Evolutionary conservation across 2,113 vertebrate genomes (phyloP).

Genomic region (Salvator merianae): DNA sequence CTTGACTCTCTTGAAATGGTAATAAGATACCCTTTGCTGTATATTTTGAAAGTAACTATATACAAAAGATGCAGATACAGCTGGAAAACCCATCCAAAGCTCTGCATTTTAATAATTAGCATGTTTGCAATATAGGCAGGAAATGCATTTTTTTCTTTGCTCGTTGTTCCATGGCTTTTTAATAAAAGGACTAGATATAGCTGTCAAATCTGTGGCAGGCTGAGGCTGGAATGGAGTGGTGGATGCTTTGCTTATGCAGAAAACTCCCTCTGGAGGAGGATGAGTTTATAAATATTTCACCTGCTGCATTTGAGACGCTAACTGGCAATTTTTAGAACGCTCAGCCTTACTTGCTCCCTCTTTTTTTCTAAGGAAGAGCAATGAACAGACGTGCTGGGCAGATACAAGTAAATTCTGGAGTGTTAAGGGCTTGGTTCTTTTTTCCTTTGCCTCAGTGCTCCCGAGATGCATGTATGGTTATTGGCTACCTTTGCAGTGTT

Average conservation of each 20-base stretch:
- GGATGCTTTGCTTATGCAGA: conserved; percentile 63
- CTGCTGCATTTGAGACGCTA: conserved; percentile 61
- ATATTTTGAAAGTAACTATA: neutral
- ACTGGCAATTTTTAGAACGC: conserved; percentile 57
- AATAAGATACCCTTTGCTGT: neutral
- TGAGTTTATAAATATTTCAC: conserved; percentile 74
- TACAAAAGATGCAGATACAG: neutral
- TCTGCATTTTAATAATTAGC: neutral
- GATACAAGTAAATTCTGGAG: neutral
- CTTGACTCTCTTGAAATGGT: conserved; percentile 3
- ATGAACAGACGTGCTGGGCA: conserved; percentile 2
- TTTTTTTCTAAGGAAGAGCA: conserved; percentile 35
- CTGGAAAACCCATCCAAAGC: neutral
- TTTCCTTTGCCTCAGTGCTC: neutral
- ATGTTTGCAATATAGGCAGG: neutral
- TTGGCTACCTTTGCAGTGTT: conserved; percentile 45
- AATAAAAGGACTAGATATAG: neutral
- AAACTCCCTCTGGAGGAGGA: conserved; percentile 68
- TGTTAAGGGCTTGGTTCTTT: neutral
- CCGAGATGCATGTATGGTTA: neutral
- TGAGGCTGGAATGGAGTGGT: conserved; percentile 17
- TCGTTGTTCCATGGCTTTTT: neutral
- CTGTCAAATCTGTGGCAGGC: conserved; percentile 10
- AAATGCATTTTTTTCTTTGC: neutral
- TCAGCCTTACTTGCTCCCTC: conserved; percentile 22